Conservation (phyloP, 2,113 vertebrate species). For the Dicaeum eximium region DNA sequence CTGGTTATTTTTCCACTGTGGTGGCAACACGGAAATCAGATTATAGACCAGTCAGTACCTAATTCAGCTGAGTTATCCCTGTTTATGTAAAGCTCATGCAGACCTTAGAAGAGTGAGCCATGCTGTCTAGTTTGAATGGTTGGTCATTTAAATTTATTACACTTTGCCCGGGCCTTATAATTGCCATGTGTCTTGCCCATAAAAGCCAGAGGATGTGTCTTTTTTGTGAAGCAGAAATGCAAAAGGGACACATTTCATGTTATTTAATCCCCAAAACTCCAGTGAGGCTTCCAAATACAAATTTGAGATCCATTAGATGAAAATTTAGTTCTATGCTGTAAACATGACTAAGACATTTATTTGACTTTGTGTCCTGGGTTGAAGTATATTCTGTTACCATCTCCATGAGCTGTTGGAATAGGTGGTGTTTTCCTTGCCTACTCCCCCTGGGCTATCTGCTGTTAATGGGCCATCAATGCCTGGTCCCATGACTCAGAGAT, state of each 20-base stretch:
- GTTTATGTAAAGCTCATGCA: background rate
- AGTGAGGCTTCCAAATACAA: background rate
- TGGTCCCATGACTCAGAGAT: too few species aligned
- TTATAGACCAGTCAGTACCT: background rate
- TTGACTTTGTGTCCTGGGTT: too few species aligned
- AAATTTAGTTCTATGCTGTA: background rate
- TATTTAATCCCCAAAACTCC: background rate
- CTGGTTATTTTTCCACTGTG: background rate
- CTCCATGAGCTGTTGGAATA: too few species aligned
- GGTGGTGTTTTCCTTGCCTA: too few species aligned
- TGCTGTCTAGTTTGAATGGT: accelerated
- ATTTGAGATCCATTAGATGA: background rate
- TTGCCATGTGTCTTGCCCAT: background rate
- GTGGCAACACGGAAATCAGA: background rate
- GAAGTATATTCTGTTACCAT: too few species aligned
- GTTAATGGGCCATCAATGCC: too few species aligned
- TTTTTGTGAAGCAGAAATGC: background rate
- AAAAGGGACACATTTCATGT: background rate
- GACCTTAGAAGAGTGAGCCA: background rate
- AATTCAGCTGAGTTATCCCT: background rate
- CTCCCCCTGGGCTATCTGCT: too few species aligned
- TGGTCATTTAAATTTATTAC: background rate
- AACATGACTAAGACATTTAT: background rate
- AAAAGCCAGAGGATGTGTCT: background rate
- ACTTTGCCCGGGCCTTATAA: background rate